A percentile compares a stretch with the other conserved stretches of the same genome.
Evolutionary conservation across 2,113 vertebrate species (phyloP).

Genomic region (Poeciliopsis retropinna): DNA sequence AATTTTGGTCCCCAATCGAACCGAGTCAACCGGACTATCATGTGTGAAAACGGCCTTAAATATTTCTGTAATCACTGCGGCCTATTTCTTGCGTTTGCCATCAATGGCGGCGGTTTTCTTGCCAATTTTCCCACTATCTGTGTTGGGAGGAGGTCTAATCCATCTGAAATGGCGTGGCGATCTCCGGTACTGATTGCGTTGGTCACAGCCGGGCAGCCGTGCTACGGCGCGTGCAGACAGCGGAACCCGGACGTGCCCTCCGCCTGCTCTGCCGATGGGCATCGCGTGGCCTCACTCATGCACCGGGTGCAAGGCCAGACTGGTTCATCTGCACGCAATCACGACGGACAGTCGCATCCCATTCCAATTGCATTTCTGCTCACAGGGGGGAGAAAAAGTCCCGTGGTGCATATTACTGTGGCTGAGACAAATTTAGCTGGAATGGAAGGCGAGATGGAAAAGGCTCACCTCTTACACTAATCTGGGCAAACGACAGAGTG

Average conservation of each 20-base stretch:
- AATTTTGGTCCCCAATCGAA: no score
- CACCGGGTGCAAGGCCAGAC: slow-evolving; percentile 50
- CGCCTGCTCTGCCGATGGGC: slow-evolving; percentile 33
- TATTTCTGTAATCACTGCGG: slow-evolving; percentile 43
- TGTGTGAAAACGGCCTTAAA: slow-evolving; percentile 1
- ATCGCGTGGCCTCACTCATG: slow-evolving; percentile 52
- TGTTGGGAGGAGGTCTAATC: slow-evolving; percentile 52
- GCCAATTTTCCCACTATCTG: slow-evolving; percentile 39
- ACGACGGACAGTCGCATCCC: slow-evolving; percentile 62
- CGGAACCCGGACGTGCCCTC: slow-evolving; percentile 40
- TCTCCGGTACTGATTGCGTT: slow-evolving; percentile 48
- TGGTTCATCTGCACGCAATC: slow-evolving; percentile 69
- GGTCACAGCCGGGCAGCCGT: slow-evolving; percentile 57
- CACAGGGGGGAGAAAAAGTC: slow-evolving; percentile 33
- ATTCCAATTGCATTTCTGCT: slow-evolving; percentile 68
- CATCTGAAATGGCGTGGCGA: slow-evolving; percentile 49
- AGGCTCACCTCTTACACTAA: slow-evolving; percentile 64
- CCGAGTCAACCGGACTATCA: no score
- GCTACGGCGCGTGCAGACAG: slow-evolving; percentile 26
- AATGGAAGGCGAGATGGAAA: slow-evolving; percentile 66
- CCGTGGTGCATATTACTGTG: slow-evolving; percentile 65
- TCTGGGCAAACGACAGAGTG: slow-evolving; percentile 51
- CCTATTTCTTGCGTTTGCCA: slow-evolving; percentile 45
- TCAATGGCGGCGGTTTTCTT: slow-evolving; percentile 27
- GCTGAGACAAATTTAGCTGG: slow-evolving; percentile 65